These are phyloP conservation scores for Ormyrus labotus DNA, from an alignment of 2,888 invertebrate genomes.

Conservation along the genomic window DNA sequence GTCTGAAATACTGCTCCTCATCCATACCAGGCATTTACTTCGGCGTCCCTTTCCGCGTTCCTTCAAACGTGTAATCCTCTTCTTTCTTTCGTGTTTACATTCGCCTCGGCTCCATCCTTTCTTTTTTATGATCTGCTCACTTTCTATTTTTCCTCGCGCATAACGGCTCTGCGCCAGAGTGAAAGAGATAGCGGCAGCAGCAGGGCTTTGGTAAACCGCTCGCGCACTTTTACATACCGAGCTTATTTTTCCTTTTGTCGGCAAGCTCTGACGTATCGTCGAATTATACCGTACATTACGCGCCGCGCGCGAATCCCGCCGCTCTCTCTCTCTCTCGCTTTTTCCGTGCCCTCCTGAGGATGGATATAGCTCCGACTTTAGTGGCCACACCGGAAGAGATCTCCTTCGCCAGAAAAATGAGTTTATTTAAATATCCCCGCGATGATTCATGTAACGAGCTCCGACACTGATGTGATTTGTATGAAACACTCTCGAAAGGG, in stretches of 20 bases:
- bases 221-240: conserved; percentile 24
- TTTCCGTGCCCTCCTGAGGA: too few relatives aligned
- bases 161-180: neutral
- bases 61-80: neutral
- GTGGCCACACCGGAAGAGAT: too few relatives aligned
- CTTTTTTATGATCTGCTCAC: neutral
- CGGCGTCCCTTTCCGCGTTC: neutral
- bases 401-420: too few relatives aligned
- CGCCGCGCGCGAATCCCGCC: neutral
- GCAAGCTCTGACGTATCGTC: conserved; percentile 36
- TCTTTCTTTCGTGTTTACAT: conserved; percentile 12
- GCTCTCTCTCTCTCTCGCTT: neutral
- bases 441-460: too few relatives aligned
- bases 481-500: too few relatives aligned
- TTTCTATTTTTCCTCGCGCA: conserved; percentile 15
- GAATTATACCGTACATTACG: conserved; percentile 48
- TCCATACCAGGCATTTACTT: neutral
- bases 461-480: too few relatives aligned
- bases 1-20: neutral
- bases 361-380: too few relatives aligned
- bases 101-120: neutral
- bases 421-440: too few relatives aligned
- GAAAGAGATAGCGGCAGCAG: neutral
- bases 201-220: conserved; percentile 4
- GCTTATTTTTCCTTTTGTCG: conserved; percentile 23